Base-by-base conservation (phyloP, 2,888 invertebrate species). In the Craniophora ligustri region DNA sequence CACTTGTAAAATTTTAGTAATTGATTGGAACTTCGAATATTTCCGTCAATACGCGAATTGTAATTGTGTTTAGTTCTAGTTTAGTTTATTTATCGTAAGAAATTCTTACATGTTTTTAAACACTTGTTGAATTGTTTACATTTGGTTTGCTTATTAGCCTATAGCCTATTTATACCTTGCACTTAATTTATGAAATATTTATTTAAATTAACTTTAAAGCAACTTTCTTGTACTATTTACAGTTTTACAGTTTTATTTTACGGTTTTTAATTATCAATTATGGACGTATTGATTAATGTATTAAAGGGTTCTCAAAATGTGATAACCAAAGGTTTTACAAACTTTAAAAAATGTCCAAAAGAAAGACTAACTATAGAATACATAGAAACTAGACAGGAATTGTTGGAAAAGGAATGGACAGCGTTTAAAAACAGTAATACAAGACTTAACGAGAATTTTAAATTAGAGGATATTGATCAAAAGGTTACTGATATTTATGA, bases 401-500 rank as follows among this genome's bases (percentile, higher is more conserved):
- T 18, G 5, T 18, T 18, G 5, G 18, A 18, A 18, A 18, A 18
- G 2, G 18, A 18, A 3, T 18, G 18, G 18, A 3, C 18, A 5
- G 2, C 18, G 5, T 18, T 18, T 18, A 18, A 18, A 18, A 18
- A 18, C 5, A 18, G 5, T 18, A 18, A 18, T 5, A 18, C 18
- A 2, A 18, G 5, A 18, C 18, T 18, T 18, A 2, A 18, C 5
- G 18, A 18, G 5, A 2, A 3, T 16, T 44, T 23, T 30, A 23
- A 38, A 3, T 23, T 42, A 19, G 49, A 49, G 4, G 49, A 49
- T 3, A 41, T 49, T 19, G 28, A 5, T n/a, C 26, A 42, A 49
- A 35, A 49, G n/a, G 15, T 42, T 6, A 28, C 11, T 6, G 42
- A 48, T 26, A 35, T 49, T 5, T 49, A 49, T 6, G 49, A 49